phyloP scores from a whole-genome alignment of 2,113 vertebrate genomes.

The Nymphicus hollandicus region DNA sequence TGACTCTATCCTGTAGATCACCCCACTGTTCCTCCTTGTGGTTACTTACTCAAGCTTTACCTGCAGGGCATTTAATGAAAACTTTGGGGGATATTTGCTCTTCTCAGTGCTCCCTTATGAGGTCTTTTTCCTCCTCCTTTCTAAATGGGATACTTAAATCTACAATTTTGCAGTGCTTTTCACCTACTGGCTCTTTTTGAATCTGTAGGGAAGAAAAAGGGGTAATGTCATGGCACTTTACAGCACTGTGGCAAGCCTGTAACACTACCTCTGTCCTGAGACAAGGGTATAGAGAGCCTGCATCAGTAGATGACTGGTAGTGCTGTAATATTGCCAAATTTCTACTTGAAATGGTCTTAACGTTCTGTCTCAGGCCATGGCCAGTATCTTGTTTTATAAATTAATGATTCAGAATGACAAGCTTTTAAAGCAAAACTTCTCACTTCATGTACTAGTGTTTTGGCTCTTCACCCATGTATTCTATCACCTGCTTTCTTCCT shows the following conservation, averaged over 20 bases:
- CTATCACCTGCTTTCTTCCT: not conserved
- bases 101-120: not conserved
- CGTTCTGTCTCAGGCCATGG: not conserved
- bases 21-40: not conserved
- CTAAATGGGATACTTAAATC: not conserved
- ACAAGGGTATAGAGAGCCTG: not conserved
- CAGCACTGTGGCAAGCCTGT: not conserved
- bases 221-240: not conserved
- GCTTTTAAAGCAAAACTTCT: not conserved
- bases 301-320: fast-evolving
- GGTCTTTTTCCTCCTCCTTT: not conserved
- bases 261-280: not conserved
- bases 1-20: not conserved
- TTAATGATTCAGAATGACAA: not conserved
- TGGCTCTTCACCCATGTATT: not conserved
- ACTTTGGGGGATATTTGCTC: not conserved
- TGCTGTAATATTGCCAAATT: not conserved
- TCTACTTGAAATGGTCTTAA: not conserved
- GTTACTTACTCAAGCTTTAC: not conserved
- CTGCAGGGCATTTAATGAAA: not conserved
- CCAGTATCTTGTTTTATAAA: not conserved
- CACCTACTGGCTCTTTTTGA: not conserved
- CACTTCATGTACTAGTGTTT: not conserved
- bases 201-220: not conserved
- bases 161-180: not conserved